Percentiles rank a stretch among this genome's conserved stretches.
Evolutionary conservation across 2,113 vertebrate genomes (phyloP).

Genomic region (Hystrix cristata): DNA sequence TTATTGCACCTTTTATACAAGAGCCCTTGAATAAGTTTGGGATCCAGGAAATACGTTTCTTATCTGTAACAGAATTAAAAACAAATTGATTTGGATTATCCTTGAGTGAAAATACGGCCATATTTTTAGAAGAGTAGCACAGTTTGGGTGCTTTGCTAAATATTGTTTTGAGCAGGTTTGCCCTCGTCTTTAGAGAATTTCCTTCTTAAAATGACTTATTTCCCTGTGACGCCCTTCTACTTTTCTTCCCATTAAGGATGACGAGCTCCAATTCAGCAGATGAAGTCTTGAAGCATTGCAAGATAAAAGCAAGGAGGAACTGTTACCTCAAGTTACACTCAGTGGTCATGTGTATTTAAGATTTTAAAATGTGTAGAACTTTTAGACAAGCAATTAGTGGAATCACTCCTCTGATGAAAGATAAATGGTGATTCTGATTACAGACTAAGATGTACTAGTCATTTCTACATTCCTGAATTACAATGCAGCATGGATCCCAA

Average conservation of each 20-base stretch:
- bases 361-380: neutral
- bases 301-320: neutral
- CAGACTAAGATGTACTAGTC: slow-evolving; percentile 33
- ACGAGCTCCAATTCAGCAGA: neutral
- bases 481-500: neutral
- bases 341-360: neutral
- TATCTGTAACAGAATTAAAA: neutral
- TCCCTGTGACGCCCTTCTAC: neutral
- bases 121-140: neutral
- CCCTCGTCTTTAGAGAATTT: slow-evolving; percentile 28
- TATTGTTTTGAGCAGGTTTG: neutral
- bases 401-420: neutral
- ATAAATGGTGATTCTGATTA: slow-evolving; percentile 37
- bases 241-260: neutral
- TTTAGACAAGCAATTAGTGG: slow-evolving; percentile 43
- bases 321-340: neutral
- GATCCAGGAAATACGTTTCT: neutral
- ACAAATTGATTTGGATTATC: neutral
- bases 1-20: neutral
- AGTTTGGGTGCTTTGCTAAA: slow-evolving; percentile 5
- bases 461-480: slow-evolving; percentile 20
- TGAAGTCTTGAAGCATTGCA: slow-evolving; percentile 28
- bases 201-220: slow-evolving; percentile 30
- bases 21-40: neutral
- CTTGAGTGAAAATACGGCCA: slow-evolving; percentile 3